Conservation (phyloP, 2,888 invertebrate genomes). For the Catocala sponsa region DNA sequence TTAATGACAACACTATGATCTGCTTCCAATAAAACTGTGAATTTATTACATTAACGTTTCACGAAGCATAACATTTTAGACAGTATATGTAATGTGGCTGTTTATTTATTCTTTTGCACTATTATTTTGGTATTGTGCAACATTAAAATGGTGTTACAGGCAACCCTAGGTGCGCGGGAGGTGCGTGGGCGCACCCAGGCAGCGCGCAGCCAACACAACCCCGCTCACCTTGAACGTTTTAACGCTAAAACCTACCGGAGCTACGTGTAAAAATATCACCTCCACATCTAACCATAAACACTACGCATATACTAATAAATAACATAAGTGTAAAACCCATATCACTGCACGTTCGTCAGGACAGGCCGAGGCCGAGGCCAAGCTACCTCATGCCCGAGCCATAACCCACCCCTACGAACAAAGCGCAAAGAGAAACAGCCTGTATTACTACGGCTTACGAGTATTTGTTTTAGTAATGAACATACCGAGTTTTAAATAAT, state of each 20-base stretch:
- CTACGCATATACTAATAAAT: constrained; percentile 15
- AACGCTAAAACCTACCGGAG: constrained; percentile 67
- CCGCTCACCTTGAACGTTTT: constrained; percentile 81
- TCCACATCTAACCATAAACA: constrained; percentile 46
- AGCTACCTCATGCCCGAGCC: too few relatives aligned
- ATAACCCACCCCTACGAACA: too few relatives aligned
- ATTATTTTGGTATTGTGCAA: constrained; percentile 2
- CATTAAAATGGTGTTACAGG: constrained; percentile 1
- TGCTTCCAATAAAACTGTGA: constrained; percentile 28
- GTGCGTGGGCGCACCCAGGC: constrained; percentile 77
- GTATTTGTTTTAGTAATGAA: constrained; percentile 89
- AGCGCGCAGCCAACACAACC: constrained; percentile 60
- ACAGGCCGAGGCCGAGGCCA: too few relatives aligned
- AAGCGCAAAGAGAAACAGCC: constrained; percentile 70
- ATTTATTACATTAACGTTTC: constrained; percentile 23
- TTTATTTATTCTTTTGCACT: constrained; percentile 3
- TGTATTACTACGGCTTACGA: constrained; percentile 85
- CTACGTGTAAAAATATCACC: constrained; percentile 63
- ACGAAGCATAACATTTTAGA: constrained; percentile 13
- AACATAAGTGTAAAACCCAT: background rate
- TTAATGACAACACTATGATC: constrained; percentile 28
- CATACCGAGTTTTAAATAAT: constrained; percentile 87
- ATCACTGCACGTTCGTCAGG: too few relatives aligned
- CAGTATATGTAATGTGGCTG: constrained; percentile 6
- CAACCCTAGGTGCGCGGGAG: constrained; percentile 67